Percentiles rank a stretch among this genome's conserved stretches.
Conservation (phyloP, 2,113 vertebrate species). For the Mirounga angustirostris region DNA sequence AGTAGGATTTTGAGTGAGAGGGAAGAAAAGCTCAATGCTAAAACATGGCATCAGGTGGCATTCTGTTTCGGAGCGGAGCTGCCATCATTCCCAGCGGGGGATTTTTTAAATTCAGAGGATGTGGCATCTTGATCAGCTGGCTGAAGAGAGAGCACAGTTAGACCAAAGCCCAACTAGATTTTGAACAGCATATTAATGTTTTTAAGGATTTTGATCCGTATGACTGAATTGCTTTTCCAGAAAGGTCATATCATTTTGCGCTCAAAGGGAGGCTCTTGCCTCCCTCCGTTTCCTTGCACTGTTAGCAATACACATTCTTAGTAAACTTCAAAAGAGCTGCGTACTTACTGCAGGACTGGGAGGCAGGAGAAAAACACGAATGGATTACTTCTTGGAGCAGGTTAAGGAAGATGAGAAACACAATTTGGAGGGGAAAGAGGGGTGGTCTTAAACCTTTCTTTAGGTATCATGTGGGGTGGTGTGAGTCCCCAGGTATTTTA, state of each 20-base stretch:
- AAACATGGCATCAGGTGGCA: not conserved
- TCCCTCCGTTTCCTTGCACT: not conserved
- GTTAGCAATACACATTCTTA: not conserved
- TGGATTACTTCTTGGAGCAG: not conserved
- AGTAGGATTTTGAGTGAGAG: not conserved
- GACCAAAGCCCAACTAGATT: not conserved
- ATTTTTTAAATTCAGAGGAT: not conserved
- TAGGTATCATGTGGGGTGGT: too few species aligned
- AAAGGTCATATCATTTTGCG: not conserved
- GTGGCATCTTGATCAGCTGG: too few species aligned
- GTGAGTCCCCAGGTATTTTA: not conserved
- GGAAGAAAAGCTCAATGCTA: not conserved
- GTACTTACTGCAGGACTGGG: not conserved
- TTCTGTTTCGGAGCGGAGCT: not conserved
- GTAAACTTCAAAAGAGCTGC: not conserved
- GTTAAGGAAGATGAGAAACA: not conserved
- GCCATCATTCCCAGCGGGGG: not conserved
- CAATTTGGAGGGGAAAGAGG: not conserved
- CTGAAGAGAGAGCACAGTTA: not conserved
- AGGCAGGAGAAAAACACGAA: not conserved
- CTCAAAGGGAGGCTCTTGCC: not conserved
- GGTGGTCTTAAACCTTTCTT: not conserved
- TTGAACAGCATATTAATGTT: not conserved
- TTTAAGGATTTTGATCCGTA: not conserved
- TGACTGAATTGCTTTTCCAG: not conserved